Evolutionary conservation across 2,888 invertebrate genomes (phyloP), one percentile per base, ranked within the genome.

Genomic region (Chrysolina americana): DNA sequence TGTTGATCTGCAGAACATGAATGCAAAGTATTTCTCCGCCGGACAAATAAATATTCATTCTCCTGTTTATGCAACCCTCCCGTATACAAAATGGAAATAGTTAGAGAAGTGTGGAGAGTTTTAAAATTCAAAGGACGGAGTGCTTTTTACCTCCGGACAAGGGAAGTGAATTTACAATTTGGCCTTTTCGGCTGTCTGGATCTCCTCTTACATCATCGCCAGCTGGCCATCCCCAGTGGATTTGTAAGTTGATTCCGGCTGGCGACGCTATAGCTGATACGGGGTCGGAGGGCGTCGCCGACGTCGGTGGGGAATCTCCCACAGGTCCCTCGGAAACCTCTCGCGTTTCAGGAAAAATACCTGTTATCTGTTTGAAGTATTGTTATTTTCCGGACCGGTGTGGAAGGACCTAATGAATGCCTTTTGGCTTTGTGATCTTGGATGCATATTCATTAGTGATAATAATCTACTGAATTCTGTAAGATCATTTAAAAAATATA

Each of bases 161-260:
- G 88, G 85, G 88, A 88, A 88, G 88, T 88, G 88, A 88, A 88
- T 88, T 88, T 88, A 86, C 87, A 88, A 89, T 87, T 86, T 85
- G 84, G 83, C 83, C 83, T 81, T 79, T 79, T 81, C 82, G 81
- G 79, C 82, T 82, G 81, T 82, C 81, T 82, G 82, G 79, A 81
- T 79, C 80, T 83, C 82, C 82, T 84, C 82, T 85, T 84, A 85
- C 85, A 85, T 85, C 85, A 83, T 85, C 85, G 84, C 83, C 85
- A 85, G 85, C 85, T 85, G 86, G 85, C 86, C 86, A 85, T 86
- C 86, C 86, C 85, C 86, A 85, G 83, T 82, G 86, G 86, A 87
- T 87, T 87, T 86, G 86, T 86, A 87, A 87, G 85, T 85, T 85
- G 86, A 87, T 85, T 85, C 84, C 85, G 80, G 79, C 76, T 76